These are phyloP conservation scores for Atractosteus spatula DNA, from an alignment of 2,113 vertebrate genomes.

Conservation along the genomic window DNA sequence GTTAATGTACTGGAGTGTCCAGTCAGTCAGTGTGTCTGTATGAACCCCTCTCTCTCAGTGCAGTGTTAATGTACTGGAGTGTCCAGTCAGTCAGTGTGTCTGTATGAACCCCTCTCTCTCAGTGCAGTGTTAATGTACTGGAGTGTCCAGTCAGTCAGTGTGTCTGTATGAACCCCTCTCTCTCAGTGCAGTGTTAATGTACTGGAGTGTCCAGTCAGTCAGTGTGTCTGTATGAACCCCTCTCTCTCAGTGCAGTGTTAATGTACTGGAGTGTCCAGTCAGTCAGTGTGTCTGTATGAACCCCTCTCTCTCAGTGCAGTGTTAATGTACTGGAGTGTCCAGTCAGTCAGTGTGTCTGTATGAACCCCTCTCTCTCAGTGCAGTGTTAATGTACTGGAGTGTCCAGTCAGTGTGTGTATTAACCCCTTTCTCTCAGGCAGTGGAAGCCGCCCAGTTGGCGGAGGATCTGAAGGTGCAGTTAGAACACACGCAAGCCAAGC, in stretches of 20 bases:
- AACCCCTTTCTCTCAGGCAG: constrained; percentile 63
- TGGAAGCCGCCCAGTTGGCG: constrained; percentile 88
- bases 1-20: too few species aligned
- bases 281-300: background rate
- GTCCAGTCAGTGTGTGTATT: background rate
- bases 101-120: background rate
- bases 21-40: background rate
- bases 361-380: too few species aligned
- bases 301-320: background rate
- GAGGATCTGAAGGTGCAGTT: constrained; percentile 90
- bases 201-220: too few species aligned
- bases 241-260: too few species aligned
- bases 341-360: too few species aligned
- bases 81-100: background rate
- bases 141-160: too few species aligned
- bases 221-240: too few species aligned
- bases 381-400: too few species aligned
- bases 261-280: background rate
- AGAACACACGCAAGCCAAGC: constrained; percentile 83
- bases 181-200: too few species aligned
- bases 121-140: background rate
- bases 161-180: too few species aligned
- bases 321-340: too few species aligned
- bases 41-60: background rate
- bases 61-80: too few species aligned